Percentiles rank a stretch among this genome's conserved stretches.
phyloP scores from a whole-genome alignment of 2,888 invertebrate species.

The Drosophila fungiperda region DNA sequence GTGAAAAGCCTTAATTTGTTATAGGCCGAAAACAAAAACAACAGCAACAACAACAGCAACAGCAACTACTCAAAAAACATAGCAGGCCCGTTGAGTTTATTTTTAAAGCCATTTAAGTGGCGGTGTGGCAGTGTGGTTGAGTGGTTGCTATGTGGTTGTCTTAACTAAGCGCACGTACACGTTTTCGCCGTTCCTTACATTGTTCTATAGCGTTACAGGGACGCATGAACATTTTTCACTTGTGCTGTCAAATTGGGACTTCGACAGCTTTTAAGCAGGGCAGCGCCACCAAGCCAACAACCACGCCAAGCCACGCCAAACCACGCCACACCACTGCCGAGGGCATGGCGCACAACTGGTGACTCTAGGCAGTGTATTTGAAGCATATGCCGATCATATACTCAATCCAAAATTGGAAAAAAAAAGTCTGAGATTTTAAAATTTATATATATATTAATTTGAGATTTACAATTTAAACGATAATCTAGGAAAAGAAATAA shows the following conservation, averaged over 20 bases:
- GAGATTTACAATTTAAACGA: not conserved
- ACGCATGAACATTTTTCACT: slow-evolving; percentile 74
- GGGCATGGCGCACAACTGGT: slow-evolving; percentile 10
- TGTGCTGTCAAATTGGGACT: slow-evolving; percentile 78
- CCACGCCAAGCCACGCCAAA: not conserved
- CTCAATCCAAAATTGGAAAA: not conserved
- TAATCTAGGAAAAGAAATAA: not conserved
- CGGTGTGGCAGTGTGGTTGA: slow-evolving; percentile 27
- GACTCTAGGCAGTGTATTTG: slow-evolving; percentile 24
- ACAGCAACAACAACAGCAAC: slow-evolving; percentile 6
- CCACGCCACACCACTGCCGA: slow-evolving; percentile 47
- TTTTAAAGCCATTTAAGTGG: slow-evolving; percentile 79
- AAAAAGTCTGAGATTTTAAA: not conserved
- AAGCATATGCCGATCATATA: slow-evolving; percentile 18
- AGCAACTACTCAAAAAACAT: slow-evolving; percentile 3
- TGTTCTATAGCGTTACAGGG: slow-evolving; percentile 46
- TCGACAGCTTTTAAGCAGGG: slow-evolving; percentile 79
- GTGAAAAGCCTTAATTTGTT: slow-evolving; percentile 83
- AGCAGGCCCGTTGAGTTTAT: slow-evolving; percentile 51
- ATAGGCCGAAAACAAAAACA: slow-evolving; percentile 48
- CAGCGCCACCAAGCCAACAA: slow-evolving; percentile 41
- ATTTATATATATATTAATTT: too few species aligned
- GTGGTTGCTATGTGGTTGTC: slow-evolving; percentile 18
- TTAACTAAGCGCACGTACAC: slow-evolving; percentile 50
- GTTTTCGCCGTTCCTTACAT: slow-evolving; percentile 53